Percentiles rank a stretch among this genome's conserved stretches.
Evolutionary conservation across 2,888 invertebrate genomes (phyloP).

Genomic region (Blastobasis lacticolella): DNA sequence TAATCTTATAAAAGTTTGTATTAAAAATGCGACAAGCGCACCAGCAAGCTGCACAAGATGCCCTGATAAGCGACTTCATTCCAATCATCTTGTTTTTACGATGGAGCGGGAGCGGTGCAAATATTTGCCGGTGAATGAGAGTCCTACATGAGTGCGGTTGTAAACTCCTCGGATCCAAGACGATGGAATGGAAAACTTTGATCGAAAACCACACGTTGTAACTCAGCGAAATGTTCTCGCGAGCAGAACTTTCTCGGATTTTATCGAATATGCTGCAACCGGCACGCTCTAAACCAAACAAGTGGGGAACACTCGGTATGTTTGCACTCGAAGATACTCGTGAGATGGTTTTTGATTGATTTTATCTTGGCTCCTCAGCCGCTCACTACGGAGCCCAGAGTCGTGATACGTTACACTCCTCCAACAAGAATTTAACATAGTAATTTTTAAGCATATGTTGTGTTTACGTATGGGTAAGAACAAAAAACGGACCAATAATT

Average conservation of each 20-base stretch:
- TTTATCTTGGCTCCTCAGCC: constrained; percentile 27
- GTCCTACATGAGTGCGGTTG: constrained; percentile 20
- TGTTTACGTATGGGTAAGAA: too few relatives aligned
- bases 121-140: constrained; percentile 6
- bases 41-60: too few relatives aligned
- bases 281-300: constrained; percentile 44
- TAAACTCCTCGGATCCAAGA: constrained; percentile 28
- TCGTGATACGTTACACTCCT: too few relatives aligned
- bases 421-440: too few relatives aligned
- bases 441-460: too few relatives aligned
- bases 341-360: constrained; percentile 59
- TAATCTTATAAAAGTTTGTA: too few relatives aligned
- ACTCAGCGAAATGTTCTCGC: constrained; percentile 46
- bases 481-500: too few relatives aligned
- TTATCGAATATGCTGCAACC: constrained; percentile 56
- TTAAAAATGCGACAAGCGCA: too few relatives aligned
- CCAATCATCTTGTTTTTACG: not conserved
- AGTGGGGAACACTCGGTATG: constrained; percentile 42
- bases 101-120: not conserved
- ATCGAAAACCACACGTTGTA: constrained; percentile 60
- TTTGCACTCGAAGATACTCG: constrained; percentile 49
- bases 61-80: not conserved
- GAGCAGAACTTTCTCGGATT: constrained; percentile 45
- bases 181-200: constrained; percentile 59
- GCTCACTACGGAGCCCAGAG: too few relatives aligned